Evolutionary conservation across 2,113 vertebrate genomes (phyloP), one percentile per base, ranked within the genome.

Genomic region (Pterocles orientalis): DNA sequence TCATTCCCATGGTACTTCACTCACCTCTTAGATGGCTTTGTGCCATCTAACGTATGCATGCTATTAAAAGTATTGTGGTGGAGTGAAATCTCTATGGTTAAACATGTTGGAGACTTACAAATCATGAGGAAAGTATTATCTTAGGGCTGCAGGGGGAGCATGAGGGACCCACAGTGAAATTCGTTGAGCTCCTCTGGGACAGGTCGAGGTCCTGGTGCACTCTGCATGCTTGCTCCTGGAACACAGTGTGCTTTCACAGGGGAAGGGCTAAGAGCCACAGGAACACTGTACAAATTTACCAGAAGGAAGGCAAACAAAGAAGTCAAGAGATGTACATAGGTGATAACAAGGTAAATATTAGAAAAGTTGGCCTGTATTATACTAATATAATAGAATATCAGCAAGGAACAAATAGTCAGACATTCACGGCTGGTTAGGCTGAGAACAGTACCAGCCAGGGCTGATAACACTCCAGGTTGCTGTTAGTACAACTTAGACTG

Each of bases 261-360:
- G 84, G 68, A 77, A 96, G 48, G 92, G 86, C 75, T 91, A 73
- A 94, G 88, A 31, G 16, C 91, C 86, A 92, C 2, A 2, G 92
- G 29, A 70, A 54, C 33, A 3, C 78, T 97, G 58, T 93, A 94
- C 96, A 98, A 94, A 96, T 92, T 96, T 97, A 88, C 91, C 13
- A 19, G 65, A 24, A 89, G 93, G 91, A 97, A 94, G 82, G 92
- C 90, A 98, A 97, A 98, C 95, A 98, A 93, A 96, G 80, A 92
- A 95, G 51, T 83, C 54, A 89, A 96, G 95, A 97, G 79, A 96
- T 95, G 92, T 93, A 95, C 58, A 72, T 45, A 96, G 73, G 69
- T 80, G 92, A 97, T 97, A 97, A 97, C 96, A 90, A 72, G 72
- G 81, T 92, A 97, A 98, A 96, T 95, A 94, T 97, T 96, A 91